Evolutionary conservation across 92 coral and sea anemone genomes (phyloP), one percentile per base, ranked within the genome.

Genomic region (Zoanthus sociatus): DNA sequence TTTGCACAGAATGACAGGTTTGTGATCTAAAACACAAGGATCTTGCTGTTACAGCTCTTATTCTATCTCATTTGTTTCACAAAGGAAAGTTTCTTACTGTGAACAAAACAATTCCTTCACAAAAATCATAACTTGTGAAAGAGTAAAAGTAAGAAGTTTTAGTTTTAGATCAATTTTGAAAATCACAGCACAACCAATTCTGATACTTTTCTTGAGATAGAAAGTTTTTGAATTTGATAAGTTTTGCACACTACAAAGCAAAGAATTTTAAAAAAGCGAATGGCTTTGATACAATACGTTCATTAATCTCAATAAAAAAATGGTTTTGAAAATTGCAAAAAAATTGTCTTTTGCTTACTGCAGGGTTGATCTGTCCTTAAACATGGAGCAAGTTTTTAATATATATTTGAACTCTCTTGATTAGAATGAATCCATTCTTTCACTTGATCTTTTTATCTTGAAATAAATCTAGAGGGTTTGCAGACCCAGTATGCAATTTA

Each of bases 1-100:
- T 67, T 89, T 92, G 86, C 99, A 97, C 69, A 91, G 90, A 87
- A 92, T 89, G 66, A 96, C 92, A 11, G 97, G 95, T 87, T 93
- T 95, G 93, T 95, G 98, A 73, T 95, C 99, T 93, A 83, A 20
- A 63, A 87, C 30, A 74, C 66, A 37, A 18, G 9, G 8, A 63
- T 63, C 66, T 76, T 16, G 9, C 16, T 7, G 53, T 44, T 47
- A 64, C 16, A 46, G 8, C 17, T 64, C 46, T 68, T 5, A 18
- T 33, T 37, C 17, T 33, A 18, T 37, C 21, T 78, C 31, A 8
- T 21, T 11, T 15, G 17, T 9, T 60, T 32, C 5, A 12, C 17
- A 1, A 21, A 3, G 37, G 14, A 30, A 60, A 15, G 15, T 9
- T 60, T 11, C 15, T 78, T 33, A 6, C 50, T 42, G 69, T 78